A percentile compares a stretch with the other conserved stretches of the same genome.
Conservation (phyloP, 1,140 invertebrate genomes). For the Ostrea edulis region DNA sequence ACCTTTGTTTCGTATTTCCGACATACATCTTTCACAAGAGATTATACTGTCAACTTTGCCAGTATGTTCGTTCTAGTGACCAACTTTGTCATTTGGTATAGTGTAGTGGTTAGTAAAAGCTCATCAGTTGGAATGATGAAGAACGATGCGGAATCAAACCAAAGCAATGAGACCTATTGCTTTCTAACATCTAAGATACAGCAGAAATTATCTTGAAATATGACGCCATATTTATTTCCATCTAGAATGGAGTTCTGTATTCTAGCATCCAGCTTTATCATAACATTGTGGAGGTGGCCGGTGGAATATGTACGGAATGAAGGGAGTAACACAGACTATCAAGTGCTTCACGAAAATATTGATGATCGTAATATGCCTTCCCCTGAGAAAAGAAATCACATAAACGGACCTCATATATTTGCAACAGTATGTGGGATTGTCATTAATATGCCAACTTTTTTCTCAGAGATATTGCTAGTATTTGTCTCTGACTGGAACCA, state of each 20-base stretch:
- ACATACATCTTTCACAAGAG: background rate
- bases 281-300: background rate
- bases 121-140: background rate
- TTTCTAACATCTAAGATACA: background rate
- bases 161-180: background rate
- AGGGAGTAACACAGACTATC: background rate
- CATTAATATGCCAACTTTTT: background rate
- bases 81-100: background rate
- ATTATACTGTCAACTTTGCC: background rate
- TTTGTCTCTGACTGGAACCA: background rate
- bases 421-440: background rate
- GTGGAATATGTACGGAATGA: background rate
- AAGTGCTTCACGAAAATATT: background rate
- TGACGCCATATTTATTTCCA: background rate
- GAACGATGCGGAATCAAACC: background rate
- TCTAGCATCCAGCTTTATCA: background rate
- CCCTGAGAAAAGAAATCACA: background rate
- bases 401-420: background rate
- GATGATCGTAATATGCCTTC: background rate
- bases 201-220: background rate
- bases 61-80: background rate
- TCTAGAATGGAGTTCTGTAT: slow-evolving; percentile 5
- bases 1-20: background rate
- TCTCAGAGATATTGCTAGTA: background rate
- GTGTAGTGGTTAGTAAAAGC: background rate